Percentiles rank a stretch among this genome's conserved stretches.
These are phyloP conservation scores for Notospermus geniculatus DNA, from an alignment of 1,140 invertebrate genomes.

Conservation along the genomic window DNA sequence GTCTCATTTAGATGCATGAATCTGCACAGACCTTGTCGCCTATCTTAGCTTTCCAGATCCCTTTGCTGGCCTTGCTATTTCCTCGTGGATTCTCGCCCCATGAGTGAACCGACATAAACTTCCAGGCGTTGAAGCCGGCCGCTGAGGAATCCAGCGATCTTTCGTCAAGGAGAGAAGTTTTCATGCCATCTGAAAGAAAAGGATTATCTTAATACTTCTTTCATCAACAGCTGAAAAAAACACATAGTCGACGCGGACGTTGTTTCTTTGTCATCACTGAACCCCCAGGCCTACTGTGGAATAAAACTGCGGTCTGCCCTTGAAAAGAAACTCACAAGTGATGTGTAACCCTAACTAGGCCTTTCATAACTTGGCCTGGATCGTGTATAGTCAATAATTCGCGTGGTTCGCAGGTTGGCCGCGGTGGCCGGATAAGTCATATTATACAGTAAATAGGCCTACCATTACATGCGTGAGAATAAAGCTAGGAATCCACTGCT, in stretches of 20 bases:
- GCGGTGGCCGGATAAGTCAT: too few species aligned
- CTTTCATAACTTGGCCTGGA: too few species aligned
- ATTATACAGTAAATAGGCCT: too few species aligned
- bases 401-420: too few species aligned
- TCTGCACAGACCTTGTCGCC: slow-evolving; percentile 10
- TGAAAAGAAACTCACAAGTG: too few species aligned
- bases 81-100: slow-evolving; percentile 52
- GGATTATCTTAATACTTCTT: neutral
- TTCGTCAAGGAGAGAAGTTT: slow-evolving; percentile 33
- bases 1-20: neutral
- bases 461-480: too few species aligned
- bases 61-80: neutral
- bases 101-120: slow-evolving; percentile 87
- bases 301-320: too few species aligned
- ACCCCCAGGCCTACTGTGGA: too few species aligned
- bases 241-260: neutral
- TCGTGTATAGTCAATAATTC: too few species aligned
- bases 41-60: slow-evolving; percentile 6
- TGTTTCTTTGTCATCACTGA: too few species aligned
- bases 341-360: too few species aligned
- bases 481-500: too few species aligned
- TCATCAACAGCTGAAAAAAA: neutral
- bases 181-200: slow-evolving; percentile 39
- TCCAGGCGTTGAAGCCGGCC: slow-evolving; percentile 43
- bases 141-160: slow-evolving; percentile 34